Percentiles rank a stretch among this genome's conserved stretches.
These are phyloP conservation scores for Aradus depressus DNA, from an alignment of 2,888 invertebrate genomes.

Conservation along the genomic window DNA sequence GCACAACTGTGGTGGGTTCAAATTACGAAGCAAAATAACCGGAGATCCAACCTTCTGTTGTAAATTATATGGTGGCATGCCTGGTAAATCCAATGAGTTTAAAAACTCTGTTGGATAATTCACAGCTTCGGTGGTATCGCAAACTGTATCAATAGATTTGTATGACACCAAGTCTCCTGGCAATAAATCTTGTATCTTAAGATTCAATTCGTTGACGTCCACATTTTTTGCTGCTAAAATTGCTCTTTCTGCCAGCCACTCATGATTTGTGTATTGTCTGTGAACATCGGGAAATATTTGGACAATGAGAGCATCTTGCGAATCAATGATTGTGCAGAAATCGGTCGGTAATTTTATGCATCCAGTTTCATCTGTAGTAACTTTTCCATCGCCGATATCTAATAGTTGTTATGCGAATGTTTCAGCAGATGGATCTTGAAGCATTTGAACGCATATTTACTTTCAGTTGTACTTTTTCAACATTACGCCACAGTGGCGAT, in stretches of 20 bases:
- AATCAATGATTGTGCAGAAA: constrained; percentile 31
- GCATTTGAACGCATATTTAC: neutral
- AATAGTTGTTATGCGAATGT: constrained; percentile 32
- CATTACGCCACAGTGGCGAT: constrained; percentile 4
- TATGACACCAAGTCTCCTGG: constrained; percentile 28
- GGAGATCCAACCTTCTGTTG: constrained; percentile 31
- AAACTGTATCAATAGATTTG: constrained; percentile 31
- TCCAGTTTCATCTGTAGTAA: constrained; percentile 29
- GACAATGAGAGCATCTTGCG: constrained; percentile 32
- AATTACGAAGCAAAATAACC: constrained; percentile 30
- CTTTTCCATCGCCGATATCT: constrained; percentile 31
- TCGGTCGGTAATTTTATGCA: constrained; percentile 32
- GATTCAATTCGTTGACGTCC: constrained; percentile 33
- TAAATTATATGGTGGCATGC: constrained; percentile 25
- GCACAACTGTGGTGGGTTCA: constrained; percentile 31
- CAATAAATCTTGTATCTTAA: constrained; percentile 28
- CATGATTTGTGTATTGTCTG: no score
- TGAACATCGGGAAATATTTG: constrained; percentile 34
- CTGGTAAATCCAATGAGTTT: constrained; percentile 33
- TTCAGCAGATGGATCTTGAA: constrained; percentile 22
- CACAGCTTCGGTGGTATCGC: constrained; percentile 25
- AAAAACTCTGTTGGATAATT: constrained; percentile 32
- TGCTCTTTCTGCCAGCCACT: no score
- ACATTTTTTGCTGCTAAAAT: constrained; percentile 34
- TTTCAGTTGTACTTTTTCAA: constrained; percentile 3